Evolutionary conservation across 64 coral and sea anemone species (phyloP), one percentile per base, ranked within the genome.

Genomic region (Montipora capricornis): DNA sequence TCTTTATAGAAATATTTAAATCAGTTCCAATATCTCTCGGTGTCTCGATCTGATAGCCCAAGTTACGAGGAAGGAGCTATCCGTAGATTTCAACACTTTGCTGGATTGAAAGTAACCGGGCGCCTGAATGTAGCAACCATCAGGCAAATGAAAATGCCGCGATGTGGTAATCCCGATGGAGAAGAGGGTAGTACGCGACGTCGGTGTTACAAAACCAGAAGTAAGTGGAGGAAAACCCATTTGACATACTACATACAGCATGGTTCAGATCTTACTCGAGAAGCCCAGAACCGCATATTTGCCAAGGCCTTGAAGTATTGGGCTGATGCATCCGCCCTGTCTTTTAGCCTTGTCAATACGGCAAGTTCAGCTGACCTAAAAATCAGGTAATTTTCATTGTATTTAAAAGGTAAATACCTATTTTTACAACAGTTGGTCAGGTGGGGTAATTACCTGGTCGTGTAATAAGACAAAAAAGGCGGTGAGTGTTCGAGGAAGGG

Each of bases 111-210:
- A 60, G 89, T 88, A 2, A 92, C 95, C 11, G 95, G 95, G 3
- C 74, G 89, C 62, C 15, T 96, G 14, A 91, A 96, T 80, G 44
- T n/a, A 20, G 91, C 92, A 9, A 97, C 95, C 24, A 29, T 95
- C 74, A 76, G 19, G 15, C 80, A 89, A 44, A 98, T 98, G 96
- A 95, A 92, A 75, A 98, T 89, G 52, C 96, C 96, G 29, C 89
- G 96, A 73, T 98, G 96, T 75, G 96, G 96, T 44, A 79, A 89
- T 17, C 75, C 89, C 69, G 96, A 98, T 19, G 96, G 83, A 4
- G 93, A 86, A 45, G 96, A 84, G 0, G 52, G 68, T 3, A 75
- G 87, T 16, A 75, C 19, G 2, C 79, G 93, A 55, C 44, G 85
- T 49, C 83, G 89, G 20, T 77, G 89, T 16, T 95, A 85, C 50